Conservation (phyloP, 2,888 invertebrate genomes). For the Malthinus seriepunctatus region DNA sequence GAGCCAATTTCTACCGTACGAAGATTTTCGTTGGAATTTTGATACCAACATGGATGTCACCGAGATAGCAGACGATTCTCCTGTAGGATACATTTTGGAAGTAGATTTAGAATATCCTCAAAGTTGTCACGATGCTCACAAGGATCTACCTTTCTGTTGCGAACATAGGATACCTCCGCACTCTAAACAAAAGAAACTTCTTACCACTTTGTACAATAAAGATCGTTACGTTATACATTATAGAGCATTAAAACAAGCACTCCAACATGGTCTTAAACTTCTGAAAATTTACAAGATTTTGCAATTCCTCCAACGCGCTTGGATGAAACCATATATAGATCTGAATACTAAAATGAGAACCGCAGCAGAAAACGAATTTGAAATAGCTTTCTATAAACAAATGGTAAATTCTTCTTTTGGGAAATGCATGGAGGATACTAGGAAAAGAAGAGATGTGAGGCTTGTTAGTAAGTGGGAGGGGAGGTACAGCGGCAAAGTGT, state of each 20-base stretch:
- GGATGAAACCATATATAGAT: neutral
- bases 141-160: slow-evolving; percentile 31
- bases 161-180: slow-evolving; percentile 29
- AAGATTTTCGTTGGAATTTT: slow-evolving; percentile 35
- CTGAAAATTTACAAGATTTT: neutral
- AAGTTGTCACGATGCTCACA: slow-evolving; percentile 42
- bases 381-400: slow-evolving; percentile 41
- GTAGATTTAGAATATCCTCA: slow-evolving; percentile 51
- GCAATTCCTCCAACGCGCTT: neutral
- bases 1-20: slow-evolving; percentile 38
- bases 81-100: slow-evolving; percentile 48
- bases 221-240: neutral
- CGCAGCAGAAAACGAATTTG: slow-evolving; percentile 23
- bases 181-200: slow-evolving; percentile 33
- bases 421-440: slow-evolving; percentile 49
- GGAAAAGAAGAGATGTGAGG: slow-evolving; percentile 43
- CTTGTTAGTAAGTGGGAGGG: slow-evolving; percentile 29
- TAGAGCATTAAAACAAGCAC: neutral
- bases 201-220: slow-evolving; percentile 34
- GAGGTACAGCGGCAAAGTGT: slow-evolving; percentile 40
- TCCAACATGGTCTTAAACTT: neutral
- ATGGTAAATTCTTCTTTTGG: slow-evolving; percentile 43
- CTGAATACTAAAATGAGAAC: neutral
- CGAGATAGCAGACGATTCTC: neutral
- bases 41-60: slow-evolving; percentile 9